Conservation (phyloP, 2,888 invertebrate genomes). For the Odontomyia ornata region DNA sequence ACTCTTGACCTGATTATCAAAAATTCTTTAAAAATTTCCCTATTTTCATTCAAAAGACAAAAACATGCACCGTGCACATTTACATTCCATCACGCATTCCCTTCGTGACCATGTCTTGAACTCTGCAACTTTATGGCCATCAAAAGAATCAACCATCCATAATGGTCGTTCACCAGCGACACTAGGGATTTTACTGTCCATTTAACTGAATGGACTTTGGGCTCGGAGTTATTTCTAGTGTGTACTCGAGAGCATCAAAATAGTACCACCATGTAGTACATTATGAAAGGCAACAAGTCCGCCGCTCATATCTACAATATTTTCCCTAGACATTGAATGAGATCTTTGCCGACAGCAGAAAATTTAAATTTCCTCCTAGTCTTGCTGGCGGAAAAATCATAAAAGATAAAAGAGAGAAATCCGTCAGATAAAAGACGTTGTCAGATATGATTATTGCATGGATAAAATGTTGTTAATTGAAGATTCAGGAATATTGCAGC, state of each 20-base stretch:
- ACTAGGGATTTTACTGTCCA: neutral
- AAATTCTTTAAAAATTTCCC: neutral
- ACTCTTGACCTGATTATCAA: too few species aligned
- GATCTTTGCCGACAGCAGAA: neutral
- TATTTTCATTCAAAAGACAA: neutral
- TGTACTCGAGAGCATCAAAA: too few species aligned
- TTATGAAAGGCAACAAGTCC: neutral
- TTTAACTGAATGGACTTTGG: neutral
- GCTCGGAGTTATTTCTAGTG: neutral
- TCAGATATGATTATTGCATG: too few species aligned
- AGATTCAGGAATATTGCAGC: too few species aligned
- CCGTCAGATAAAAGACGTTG: too few species aligned
- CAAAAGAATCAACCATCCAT: neutral
- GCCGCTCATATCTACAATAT: neutral
- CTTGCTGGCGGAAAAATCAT: too few species aligned
- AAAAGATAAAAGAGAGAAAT: too few species aligned
- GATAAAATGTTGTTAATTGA: too few species aligned
- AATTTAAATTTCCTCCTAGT: too few species aligned
- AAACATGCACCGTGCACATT: neutral
- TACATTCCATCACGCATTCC: slow-evolving; percentile 21
- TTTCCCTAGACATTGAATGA: neutral
- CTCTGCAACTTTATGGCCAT: neutral
- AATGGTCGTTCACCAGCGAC: neutral
- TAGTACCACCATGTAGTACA: neutral
- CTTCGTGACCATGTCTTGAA: slow-evolving; percentile 16